These are phyloP conservation scores for Athalia circularis DNA, from an alignment of 2,888 invertebrate species.

Conservation along the genomic window DNA sequence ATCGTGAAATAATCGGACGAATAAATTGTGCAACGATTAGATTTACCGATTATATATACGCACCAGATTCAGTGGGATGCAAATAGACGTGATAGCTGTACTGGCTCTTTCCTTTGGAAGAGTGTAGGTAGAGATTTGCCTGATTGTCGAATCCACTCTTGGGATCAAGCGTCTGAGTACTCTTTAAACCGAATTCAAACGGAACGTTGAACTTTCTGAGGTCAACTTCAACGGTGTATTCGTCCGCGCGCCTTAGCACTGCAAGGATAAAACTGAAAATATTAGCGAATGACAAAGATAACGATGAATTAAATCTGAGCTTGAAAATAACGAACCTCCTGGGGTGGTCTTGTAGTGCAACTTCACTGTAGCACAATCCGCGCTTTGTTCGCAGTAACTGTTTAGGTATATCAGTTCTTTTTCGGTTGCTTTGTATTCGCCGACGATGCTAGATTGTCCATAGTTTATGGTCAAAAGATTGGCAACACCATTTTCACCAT, in stretches of 20 bases:
- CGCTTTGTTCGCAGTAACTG: slow-evolving; percentile 87
- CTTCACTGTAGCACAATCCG: slow-evolving; percentile 86
- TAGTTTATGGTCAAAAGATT: slow-evolving; percentile 82
- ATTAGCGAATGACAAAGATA: background rate
- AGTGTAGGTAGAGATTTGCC: slow-evolving; percentile 83
- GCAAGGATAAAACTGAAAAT: slow-evolving; percentile 48
- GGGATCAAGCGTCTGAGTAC: slow-evolving; percentile 79
- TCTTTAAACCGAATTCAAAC: slow-evolving; percentile 84
- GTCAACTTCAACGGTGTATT: slow-evolving; percentile 81
- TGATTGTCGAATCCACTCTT: slow-evolving; percentile 80
- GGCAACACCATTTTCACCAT: slow-evolving; percentile 82
- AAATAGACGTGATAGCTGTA: slow-evolving; percentile 83
- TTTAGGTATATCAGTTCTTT: slow-evolving; percentile 83
- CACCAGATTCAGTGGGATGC: slow-evolving; percentile 80
- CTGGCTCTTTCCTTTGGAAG: slow-evolving; percentile 80
- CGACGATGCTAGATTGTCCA: slow-evolving; percentile 82
- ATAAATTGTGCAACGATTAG: background rate
- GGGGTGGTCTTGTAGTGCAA: slow-evolving; percentile 77
- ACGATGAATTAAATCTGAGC: background rate
- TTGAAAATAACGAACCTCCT: slow-evolving; percentile 8
- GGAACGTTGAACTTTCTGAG: slow-evolving; percentile 84
- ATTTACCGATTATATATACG: slow-evolving; percentile 59
- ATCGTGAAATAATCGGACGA: background rate
- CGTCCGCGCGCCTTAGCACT: slow-evolving; percentile 77
- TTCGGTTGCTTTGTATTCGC: slow-evolving; percentile 83